These are phyloP conservation scores for Lutjanus argentimaculatus DNA, from an alignment of 2,797 vertebrate genomes.

Conservation along the genomic window DNA sequence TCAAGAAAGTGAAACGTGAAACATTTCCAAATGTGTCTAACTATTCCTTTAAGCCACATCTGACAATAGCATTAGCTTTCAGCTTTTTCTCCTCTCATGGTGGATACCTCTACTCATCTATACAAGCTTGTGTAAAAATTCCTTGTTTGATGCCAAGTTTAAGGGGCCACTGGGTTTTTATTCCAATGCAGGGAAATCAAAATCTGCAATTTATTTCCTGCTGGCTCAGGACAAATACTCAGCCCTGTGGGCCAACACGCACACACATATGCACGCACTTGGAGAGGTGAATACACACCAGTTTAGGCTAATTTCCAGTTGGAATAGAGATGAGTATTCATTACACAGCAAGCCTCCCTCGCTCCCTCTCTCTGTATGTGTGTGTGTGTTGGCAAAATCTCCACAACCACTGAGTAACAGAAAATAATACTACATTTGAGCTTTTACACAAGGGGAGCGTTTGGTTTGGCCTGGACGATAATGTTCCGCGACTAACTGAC, in stretches of 20 bases:
- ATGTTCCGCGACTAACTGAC: conserved; percentile 72
- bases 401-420: conserved; percentile 57
- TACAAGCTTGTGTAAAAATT: conserved; percentile 50
- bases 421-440: conserved; percentile 70
- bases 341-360: conserved; percentile 50
- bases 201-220: conserved; percentile 71
- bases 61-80: conserved; percentile 1
- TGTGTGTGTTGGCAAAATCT: conserved; percentile 61
- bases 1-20: neutral
- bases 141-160: conserved; percentile 41
- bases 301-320: conserved; percentile 70
- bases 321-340: conserved; percentile 69
- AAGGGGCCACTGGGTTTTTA: conserved; percentile 52
- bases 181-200: conserved; percentile 61
- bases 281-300: conserved; percentile 49
- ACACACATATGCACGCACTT: conserved; percentile 35
- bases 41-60: conserved; percentile 1
- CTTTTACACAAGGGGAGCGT: conserved; percentile 61
- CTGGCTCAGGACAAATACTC: conserved; percentile 58
- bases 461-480: conserved; percentile 67
- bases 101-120: conserved; percentile 32
- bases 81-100: conserved; percentile 9
- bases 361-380: conserved; percentile 6
- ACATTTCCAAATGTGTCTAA: neutral
- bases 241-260: conserved; percentile 14